Evolutionary conservation across 1,140 invertebrate genomes (phyloP).

Genomic region (Papilio aristodemus): DNA sequence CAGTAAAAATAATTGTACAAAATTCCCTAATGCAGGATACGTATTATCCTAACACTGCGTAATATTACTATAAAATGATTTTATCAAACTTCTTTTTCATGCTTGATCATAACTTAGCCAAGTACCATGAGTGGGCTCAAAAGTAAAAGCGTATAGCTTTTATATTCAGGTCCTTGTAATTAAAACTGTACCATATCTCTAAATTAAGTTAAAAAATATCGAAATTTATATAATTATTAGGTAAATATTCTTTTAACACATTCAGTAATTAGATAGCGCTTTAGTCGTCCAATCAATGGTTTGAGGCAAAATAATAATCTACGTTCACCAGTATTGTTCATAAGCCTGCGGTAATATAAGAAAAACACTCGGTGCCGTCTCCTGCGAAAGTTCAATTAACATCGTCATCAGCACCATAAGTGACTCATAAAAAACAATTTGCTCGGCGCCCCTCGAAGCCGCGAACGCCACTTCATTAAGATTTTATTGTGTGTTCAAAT

Average conservation of each 20-base stretch:
- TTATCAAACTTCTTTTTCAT: too few species aligned
- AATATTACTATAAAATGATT: too few species aligned
- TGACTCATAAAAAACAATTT: slow-evolving; percentile 32
- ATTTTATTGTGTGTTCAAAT: slow-evolving; percentile 35
- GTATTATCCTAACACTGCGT: too few species aligned
- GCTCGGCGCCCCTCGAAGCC: slow-evolving; percentile 23
- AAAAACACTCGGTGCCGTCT: slow-evolving; percentile 3
- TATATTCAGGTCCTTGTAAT: too few species aligned
- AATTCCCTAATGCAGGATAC: too few species aligned
- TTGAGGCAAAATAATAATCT: neutral
- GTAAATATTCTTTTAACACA: neutral
- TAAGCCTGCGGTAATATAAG: neutral
- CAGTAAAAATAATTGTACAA: neutral
- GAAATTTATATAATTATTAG: too few species aligned
- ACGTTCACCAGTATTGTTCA: neutral
- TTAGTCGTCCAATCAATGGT: neutral
- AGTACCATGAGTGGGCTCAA: too few species aligned
- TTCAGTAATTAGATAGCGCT: neutral
- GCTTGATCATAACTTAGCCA: too few species aligned
- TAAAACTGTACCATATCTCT: too few species aligned
- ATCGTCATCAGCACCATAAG: slow-evolving; percentile 30
- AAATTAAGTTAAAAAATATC: too few species aligned
- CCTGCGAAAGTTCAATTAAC: slow-evolving; percentile 4
- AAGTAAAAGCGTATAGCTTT: too few species aligned
- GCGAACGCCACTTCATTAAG: slow-evolving; percentile 31